A percentile compares a stretch with the other conserved stretches of the same genome.
Conservation (phyloP, 2,113 vertebrate species). For the Cynoglossus semilaevis region DNA sequence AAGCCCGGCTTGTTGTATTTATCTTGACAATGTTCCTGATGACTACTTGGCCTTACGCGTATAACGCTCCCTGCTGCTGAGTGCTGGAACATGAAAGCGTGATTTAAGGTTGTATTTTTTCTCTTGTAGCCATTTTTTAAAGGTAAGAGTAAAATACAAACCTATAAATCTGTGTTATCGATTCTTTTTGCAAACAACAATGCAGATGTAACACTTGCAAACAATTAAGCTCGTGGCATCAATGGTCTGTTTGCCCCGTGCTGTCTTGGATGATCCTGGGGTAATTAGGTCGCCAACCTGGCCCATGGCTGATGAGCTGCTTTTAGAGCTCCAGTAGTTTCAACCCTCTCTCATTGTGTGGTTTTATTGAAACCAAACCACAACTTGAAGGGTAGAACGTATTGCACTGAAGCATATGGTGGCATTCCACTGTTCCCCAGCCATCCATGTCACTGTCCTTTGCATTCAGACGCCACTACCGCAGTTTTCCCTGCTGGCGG, state of each 20-base stretch:
- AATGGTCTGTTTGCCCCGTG: constrained; percentile 56
- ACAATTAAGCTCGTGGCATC: constrained; percentile 54
- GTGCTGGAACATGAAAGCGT: constrained; percentile 18
- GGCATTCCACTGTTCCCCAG: constrained; percentile 39
- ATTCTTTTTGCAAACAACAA: constrained; percentile 32
- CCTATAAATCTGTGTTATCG: constrained; percentile 57
- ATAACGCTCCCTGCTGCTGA: constrained; percentile 31
- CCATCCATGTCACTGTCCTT: constrained; percentile 50
- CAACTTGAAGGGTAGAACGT: constrained; percentile 30
- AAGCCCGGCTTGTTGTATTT: constrained; percentile 54
- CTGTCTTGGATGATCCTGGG: constrained; percentile 54
- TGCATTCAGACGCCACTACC: constrained; percentile 52
- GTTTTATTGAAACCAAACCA: constrained; percentile 55
- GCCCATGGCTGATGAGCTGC: constrained; percentile 50
- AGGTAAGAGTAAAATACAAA: constrained; percentile 37
- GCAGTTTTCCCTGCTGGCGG: constrained; percentile 48
- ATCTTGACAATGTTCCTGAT: constrained; percentile 57
- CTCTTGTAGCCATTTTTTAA: constrained; percentile 50
- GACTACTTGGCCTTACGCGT: constrained; percentile 22
- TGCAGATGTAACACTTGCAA: constrained; percentile 60
- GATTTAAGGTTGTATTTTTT: constrained; percentile 27
- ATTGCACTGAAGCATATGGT: constrained; percentile 38
- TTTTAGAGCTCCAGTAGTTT: constrained; percentile 38
- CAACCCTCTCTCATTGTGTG: constrained; percentile 38
- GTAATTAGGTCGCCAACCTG: constrained; percentile 55